Evolutionary conservation across 1,140 invertebrate species (phyloP).

Genomic region (Vanessa tameamea): DNA sequence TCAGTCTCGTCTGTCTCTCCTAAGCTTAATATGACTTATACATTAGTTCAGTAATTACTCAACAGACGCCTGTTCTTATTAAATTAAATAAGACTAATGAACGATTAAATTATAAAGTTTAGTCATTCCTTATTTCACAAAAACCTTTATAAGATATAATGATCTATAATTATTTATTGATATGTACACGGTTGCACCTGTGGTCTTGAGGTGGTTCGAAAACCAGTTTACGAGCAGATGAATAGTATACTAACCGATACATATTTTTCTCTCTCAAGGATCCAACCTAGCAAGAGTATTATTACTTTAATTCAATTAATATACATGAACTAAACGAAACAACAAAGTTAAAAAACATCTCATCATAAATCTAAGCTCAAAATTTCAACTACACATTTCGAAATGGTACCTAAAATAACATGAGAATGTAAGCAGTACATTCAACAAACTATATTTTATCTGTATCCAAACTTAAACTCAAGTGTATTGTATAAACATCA

Average conservation of each 20-base stretch:
- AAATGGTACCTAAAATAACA: slow-evolving; percentile 12
- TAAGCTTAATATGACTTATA: no score
- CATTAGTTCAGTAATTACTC: not conserved
- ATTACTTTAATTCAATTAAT: not conserved
- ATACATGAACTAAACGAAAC: not conserved
- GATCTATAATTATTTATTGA: not conserved
- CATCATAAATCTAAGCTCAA: not conserved
- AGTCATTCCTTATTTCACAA: not conserved
- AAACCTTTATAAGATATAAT: not conserved
- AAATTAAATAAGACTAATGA: no score
- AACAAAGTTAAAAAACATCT: not conserved
- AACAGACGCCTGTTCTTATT: not conserved
- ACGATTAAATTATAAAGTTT: no score
- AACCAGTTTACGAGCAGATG: slow-evolving; percentile 9
- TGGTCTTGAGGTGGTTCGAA: not conserved
- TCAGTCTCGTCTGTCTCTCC: no score
- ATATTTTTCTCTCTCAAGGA: slow-evolving; percentile 1
- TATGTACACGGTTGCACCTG: slow-evolving; percentile 7
- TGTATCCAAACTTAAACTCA: slow-evolving; percentile 36
- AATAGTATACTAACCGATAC: not conserved
- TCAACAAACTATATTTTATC: slow-evolving; percentile 37
- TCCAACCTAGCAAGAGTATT: not conserved
- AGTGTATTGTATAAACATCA: slow-evolving; percentile 42
- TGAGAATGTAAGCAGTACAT: slow-evolving; percentile 13
- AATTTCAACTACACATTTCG: not conserved